A percentile compares a stretch with the other conserved stretches of the same genome.
Conservation (phyloP, 2,113 vertebrate genomes). For the Dolichotis patagonum region DNA sequence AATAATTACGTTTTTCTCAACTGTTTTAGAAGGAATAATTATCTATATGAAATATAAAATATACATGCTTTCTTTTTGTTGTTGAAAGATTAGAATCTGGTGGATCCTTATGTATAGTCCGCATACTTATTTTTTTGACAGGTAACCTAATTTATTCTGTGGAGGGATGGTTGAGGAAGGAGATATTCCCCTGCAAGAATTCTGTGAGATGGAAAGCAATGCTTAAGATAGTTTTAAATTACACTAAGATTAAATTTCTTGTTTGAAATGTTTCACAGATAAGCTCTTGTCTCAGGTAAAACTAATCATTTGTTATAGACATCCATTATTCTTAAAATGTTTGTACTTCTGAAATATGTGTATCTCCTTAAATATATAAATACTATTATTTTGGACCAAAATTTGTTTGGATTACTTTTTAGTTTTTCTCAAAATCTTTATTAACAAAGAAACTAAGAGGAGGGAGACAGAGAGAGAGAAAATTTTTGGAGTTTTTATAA, state of each 20-base stretch:
- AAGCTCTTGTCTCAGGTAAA: constrained; percentile 34
- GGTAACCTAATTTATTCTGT: constrained; percentile 19
- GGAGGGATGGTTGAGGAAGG: not conserved
- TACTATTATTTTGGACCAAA: not conserved
- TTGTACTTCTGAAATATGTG: not conserved
- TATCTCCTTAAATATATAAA: not conserved
- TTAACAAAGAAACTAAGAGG: not conserved
- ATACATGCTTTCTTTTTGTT: not conserved
- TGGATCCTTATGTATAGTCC: not conserved
- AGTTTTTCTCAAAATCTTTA: constrained; percentile 6
- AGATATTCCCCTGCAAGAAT: not conserved
- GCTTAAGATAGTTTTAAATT: constrained; percentile 33
- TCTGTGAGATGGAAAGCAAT: constrained; percentile 59
- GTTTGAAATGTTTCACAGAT: constrained; percentile 55
- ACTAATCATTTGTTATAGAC: not conserved
- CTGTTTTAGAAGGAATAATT: constrained; percentile 11
- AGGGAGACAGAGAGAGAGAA: not conserved
- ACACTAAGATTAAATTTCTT: constrained; percentile 61
- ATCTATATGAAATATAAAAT: not conserved
- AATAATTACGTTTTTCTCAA: not conserved
- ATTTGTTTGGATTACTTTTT: not conserved
- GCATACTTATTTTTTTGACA: not conserved
- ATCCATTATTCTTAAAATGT: not conserved
- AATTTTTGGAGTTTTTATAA: not conserved
- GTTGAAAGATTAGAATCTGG: not conserved